Percentiles rank a stretch among this genome's conserved stretches.
phyloP scores from a whole-genome alignment of 2,113 vertebrate species.

The Trogon melanurus region DNA sequence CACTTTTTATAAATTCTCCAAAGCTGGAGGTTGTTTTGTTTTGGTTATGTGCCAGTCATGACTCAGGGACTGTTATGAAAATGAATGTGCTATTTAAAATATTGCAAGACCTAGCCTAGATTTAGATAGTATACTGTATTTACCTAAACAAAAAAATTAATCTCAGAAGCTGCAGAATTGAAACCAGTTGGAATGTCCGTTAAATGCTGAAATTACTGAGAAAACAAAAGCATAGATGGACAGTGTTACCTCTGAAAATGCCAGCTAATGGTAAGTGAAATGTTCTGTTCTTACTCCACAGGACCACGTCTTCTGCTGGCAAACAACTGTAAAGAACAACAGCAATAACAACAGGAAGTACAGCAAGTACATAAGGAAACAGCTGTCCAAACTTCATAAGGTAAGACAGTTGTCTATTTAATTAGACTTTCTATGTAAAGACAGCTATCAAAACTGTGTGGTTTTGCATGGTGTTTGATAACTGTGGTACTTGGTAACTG shows the following conservation, averaged over 20 bases:
- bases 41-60: constrained; percentile 5
- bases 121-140: background rate
- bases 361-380: background rate
- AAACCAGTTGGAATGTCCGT: background rate
- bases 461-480: background rate
- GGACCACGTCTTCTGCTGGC: background rate
- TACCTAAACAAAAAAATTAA: background rate
- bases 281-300: background rate
- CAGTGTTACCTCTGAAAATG: background rate
- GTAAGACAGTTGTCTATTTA: background rate
- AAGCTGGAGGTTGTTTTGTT: background rate
- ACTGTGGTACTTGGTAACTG: background rate
- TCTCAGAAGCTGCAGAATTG: background rate
- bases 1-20: background rate
- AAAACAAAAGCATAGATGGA: background rate
- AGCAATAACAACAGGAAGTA: background rate
- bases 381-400: background rate
- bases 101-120: background rate
- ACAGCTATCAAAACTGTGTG: background rate
- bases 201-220: background rate
- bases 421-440: background rate
- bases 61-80: background rate
- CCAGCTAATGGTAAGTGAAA: accelerated
- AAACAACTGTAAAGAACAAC: background rate
- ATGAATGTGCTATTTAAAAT: background rate